These are phyloP conservation scores for Panagrolaimus sp. DNA, from an alignment of 1,140 invertebrate genomes.

Conservation along the genomic window DNA sequence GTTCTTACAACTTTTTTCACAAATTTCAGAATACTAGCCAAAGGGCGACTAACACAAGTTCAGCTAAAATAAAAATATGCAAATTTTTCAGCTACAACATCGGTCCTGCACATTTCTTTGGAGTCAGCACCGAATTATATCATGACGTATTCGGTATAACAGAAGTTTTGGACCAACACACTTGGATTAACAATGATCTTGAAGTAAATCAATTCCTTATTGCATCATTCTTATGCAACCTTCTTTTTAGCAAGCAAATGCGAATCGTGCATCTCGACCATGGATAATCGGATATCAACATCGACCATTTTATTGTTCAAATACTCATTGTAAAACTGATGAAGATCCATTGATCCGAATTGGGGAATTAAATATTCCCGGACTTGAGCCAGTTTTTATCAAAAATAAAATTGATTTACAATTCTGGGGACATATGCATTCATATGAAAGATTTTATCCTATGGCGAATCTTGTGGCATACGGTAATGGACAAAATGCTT, in stretches of 20 bases:
- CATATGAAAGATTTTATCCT: constrained; percentile 52
- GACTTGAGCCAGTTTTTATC: constrained; percentile 77
- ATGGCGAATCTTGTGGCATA: no score
- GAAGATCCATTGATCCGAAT: constrained; percentile 18
- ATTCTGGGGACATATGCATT: constrained; percentile 91
- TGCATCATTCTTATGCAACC: background rate
- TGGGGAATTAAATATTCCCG: constrained; percentile 53
- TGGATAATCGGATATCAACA: constrained; percentile 90
- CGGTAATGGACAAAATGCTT: constrained; percentile 70
- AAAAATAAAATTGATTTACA: constrained; percentile 81
- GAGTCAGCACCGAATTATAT: constrained; percentile 86
- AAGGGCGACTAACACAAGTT: no score
- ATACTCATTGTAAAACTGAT: constrained; percentile 60
- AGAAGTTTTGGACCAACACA: constrained; percentile 75
- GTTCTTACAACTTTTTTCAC: no score
- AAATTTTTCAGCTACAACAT: constrained; percentile 66
- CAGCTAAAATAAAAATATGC: no score
- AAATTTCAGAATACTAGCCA: no score
- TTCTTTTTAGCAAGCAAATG: constrained; percentile 56
- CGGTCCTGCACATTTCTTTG: constrained; percentile 83
- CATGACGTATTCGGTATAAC: constrained; percentile 83
- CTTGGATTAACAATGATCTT: constrained; percentile 79
- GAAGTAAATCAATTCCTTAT: background rate
- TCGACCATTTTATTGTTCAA: constrained; percentile 92
- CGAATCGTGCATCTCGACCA: constrained; percentile 69